Percentiles rank a stretch among this genome's conserved stretches.
Evolutionary conservation across 2,797 vertebrate species (phyloP).

Genomic region (Helostoma temminkii): DNA sequence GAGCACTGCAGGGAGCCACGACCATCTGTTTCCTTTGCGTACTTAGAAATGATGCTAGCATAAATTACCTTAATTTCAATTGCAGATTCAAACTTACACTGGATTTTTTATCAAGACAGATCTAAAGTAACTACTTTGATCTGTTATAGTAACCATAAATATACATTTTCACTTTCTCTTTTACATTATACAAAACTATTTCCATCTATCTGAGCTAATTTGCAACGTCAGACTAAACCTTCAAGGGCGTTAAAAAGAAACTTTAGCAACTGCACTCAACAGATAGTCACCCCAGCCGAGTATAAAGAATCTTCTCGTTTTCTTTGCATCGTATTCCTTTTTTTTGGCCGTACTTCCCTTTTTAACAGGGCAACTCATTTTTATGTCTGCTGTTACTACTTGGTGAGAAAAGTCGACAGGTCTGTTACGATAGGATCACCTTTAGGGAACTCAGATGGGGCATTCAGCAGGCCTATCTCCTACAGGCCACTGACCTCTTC

Average conservation of each 20-base stretch:
- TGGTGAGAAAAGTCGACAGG: constrained; percentile 51
- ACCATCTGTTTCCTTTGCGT: constrained; percentile 39
- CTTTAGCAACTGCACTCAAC: constrained; percentile 80
- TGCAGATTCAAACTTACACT: constrained; percentile 5
- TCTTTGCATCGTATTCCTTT: constrained; percentile 5
- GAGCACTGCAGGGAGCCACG: constrained; percentile 22
- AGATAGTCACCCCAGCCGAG: constrained; percentile 70
- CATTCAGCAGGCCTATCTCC: constrained; percentile 33
- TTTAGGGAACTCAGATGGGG: constrained; percentile 26
- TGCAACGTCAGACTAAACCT: not conserved
- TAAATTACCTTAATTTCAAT: not conserved
- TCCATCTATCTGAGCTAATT: not conserved
- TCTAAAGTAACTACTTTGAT: not conserved
- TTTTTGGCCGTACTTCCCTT: constrained; percentile 81
- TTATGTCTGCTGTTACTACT: constrained; percentile 90
- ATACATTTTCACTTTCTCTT: not conserved
- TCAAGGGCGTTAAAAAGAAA: constrained; percentile 14
- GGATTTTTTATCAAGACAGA: not conserved
- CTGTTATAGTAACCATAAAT: not conserved
- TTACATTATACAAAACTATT: not conserved
- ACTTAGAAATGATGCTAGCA: not conserved
- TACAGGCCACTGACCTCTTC: not conserved
- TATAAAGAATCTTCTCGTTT: constrained; percentile 28
- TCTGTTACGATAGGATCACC: constrained; percentile 31
- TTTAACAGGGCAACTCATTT: constrained; percentile 88